A percentile compares a stretch with the other conserved stretches of the same genome.
Conservation (phyloP, 2,888 invertebrate species). For the Pasiphila rectangulata region DNA sequence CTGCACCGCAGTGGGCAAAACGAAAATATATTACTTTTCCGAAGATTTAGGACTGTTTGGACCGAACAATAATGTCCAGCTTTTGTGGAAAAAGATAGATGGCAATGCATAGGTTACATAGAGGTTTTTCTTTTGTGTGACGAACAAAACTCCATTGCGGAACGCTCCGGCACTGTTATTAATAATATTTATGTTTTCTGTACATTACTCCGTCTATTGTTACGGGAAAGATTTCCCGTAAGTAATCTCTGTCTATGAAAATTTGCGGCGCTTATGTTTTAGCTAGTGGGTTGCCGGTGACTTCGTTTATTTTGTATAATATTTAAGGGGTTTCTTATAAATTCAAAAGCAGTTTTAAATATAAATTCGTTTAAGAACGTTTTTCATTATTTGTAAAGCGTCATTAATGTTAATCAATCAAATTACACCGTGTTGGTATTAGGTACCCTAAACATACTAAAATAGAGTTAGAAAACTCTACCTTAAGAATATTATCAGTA, state of each 20-base stretch:
- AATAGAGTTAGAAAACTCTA: too few species aligned
- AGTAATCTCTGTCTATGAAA: slow-evolving; percentile 48
- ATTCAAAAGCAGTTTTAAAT: too few species aligned
- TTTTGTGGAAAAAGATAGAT: slow-evolving; percentile 82
- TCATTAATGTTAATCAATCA: too few species aligned
- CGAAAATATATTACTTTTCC: slow-evolving; percentile 82
- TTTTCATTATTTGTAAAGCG: too few species aligned
- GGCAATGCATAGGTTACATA: slow-evolving; percentile 79
- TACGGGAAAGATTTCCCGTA: slow-evolving; percentile 56
- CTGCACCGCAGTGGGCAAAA: slow-evolving; percentile 78
- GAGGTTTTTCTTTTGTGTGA: slow-evolving; percentile 76
- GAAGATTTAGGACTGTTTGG: slow-evolving; percentile 82
- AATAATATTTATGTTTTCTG: slow-evolving; percentile 74
- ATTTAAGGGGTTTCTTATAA: too few species aligned
- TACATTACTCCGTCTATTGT: slow-evolving; percentile 63
- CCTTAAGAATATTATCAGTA: too few species aligned
- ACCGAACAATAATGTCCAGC: slow-evolving; percentile 83
- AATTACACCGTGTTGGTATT: too few species aligned
- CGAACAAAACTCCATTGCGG: slow-evolving; percentile 71
- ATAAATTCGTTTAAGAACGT: too few species aligned
- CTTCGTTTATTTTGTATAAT: neutral
- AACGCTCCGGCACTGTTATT: slow-evolving; percentile 66
- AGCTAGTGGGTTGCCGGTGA: neutral
- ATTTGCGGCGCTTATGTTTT: slow-evolving; percentile 23
- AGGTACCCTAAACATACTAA: too few species aligned